Evolutionary conservation across 2,113 vertebrate genomes (phyloP).

Genomic region (Ptilorrhoa leucosticta): DNA sequence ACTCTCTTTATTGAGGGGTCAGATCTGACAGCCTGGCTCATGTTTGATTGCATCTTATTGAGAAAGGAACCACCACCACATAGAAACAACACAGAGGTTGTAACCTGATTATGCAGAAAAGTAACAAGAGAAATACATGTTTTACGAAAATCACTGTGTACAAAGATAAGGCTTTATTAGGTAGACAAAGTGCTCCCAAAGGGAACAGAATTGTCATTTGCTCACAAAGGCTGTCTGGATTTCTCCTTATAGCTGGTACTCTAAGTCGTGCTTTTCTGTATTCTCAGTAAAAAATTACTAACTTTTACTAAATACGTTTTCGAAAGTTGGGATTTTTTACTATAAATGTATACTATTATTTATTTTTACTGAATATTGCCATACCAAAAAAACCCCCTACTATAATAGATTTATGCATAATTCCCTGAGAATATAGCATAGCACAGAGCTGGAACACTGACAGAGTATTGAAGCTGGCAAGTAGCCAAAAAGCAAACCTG

Average conservation of each 20-base stretch:
- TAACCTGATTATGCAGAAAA: not conserved
- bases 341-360: not conserved
- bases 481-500: not conserved
- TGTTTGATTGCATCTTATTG: not conserved
- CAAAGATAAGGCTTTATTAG: not conserved
- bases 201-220: not conserved
- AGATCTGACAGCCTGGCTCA: not conserved
- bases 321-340: not conserved
- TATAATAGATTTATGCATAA: not conserved
- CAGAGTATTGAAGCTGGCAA: not conserved
- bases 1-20: not conserved
- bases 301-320: not conserved
- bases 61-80: not conserved
- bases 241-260: not conserved
- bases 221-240: not conserved
- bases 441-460: not conserved
- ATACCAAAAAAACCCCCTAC: not conserved
- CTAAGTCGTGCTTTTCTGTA: not conserved
- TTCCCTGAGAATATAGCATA: not conserved
- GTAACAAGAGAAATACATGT: not conserved
- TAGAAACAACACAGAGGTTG: not conserved
- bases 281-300: not conserved
- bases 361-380: not conserved
- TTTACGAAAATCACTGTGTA: not conserved
- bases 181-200: not conserved